Base-by-base conservation (phyloP, 2,113 vertebrate species). In the Macaca nemestrina region DNA sequence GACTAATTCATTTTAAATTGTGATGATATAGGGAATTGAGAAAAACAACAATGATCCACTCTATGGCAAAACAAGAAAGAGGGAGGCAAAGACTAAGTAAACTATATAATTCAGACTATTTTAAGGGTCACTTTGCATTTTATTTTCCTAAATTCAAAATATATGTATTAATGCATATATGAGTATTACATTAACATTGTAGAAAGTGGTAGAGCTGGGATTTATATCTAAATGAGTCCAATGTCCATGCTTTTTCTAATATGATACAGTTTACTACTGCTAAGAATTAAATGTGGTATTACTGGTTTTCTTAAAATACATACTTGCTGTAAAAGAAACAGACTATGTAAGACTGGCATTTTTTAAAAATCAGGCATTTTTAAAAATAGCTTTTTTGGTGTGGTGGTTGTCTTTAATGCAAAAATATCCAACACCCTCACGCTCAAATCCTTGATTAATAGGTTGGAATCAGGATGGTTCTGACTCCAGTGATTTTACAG, bases 401-500 rank as follows among this genome's bases (percentile, higher is more conserved):
- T 32, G 5, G 38, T 88, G 83, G 45, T 61, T 93, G n/a, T 86
- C 50, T 94, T 55, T 80, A 88, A 78, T 70, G 68, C 68, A 97
- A 95, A 94, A 86, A 67, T 23, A 18, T 25, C 5, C 17, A 83
- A 68, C 8, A 93, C 12, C 27, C 16, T 93, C 30, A 45, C 68
- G 73, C 48, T 90, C 40, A 64, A 84, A 70, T 94, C 67, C 32
- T 78, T 95, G 75, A 94, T 76, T 93, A 95, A 92, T 93, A 87
- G 48, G 52, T 38, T 94, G 86, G 95, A 92, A 90, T 89, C 73
- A 90, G 35, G 23, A 92, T 80, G 67, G 50, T 88, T 94, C 75
- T 96, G 18, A 48, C 96, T 81, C 61, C 55, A 95, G 8, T 93
- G 30, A 86, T 92, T 94, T 96, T 88, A 94, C 81, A 95, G 85